These are phyloP conservation scores for Sitophilus oryzae DNA, from an alignment of 1,140 invertebrate species.

Conservation along the genomic window DNA sequence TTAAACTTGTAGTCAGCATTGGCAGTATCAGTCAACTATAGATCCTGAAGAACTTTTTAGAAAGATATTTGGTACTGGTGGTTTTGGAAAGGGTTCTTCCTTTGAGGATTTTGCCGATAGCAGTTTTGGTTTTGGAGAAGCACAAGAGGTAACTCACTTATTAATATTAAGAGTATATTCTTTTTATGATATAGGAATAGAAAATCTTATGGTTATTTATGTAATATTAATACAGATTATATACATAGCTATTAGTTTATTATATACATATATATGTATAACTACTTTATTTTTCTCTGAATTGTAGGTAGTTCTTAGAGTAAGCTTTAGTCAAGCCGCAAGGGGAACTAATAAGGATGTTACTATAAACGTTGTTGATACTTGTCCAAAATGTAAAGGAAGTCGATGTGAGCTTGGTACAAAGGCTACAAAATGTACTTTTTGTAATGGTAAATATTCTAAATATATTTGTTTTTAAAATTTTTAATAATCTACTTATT, in stretches of 20 bases:
- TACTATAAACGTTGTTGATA: conserved; percentile 86
- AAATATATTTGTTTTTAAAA: background rate
- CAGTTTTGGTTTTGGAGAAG: conserved; percentile 81
- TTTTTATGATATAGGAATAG: no score
- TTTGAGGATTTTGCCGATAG: conserved; percentile 82
- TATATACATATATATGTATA: no score
- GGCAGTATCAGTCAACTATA: conserved; percentile 81
- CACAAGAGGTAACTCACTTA: conserved; percentile 68
- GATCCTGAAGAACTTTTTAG: conserved; percentile 95
- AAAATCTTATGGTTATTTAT: conserved; percentile 5
- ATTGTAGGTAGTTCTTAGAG: conserved; percentile 72
- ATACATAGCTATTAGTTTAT: no score
- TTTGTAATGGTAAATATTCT: conserved; percentile 78
- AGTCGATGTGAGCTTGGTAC: conserved; percentile 79
- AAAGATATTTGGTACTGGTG: conserved; percentile 79
- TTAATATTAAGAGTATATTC: background rate
- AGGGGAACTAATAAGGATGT: conserved; percentile 93
- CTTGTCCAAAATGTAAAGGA: conserved; percentile 85
- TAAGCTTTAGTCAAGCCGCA: conserved; percentile 93
- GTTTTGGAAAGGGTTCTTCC: conserved; percentile 54
- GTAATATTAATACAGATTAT: no score
- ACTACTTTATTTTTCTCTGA: no score
- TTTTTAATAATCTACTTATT: background rate
- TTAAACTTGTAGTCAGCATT: conserved; percentile 50
- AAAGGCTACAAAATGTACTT: conserved; percentile 77